Conservation (phyloP, 2,113 vertebrate species). For the Ptilonorhynchus violaceus region DNA sequence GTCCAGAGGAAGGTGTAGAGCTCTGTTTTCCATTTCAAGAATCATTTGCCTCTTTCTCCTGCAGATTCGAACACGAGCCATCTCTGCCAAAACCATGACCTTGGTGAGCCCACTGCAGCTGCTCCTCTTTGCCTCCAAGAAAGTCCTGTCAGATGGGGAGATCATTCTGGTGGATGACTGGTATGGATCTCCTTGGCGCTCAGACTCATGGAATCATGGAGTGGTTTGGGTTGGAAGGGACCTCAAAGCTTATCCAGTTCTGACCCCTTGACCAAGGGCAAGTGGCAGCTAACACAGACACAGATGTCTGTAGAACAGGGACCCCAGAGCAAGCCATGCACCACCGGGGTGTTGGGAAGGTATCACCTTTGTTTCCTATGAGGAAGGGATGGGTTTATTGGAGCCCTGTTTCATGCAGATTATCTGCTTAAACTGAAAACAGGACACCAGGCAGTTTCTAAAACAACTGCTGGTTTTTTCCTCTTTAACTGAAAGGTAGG, state of each 20-base stretch:
- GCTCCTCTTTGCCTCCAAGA: constrained; percentile 92
- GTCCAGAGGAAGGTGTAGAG: not conserved
- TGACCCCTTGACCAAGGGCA: not conserved
- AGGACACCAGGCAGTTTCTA: not conserved
- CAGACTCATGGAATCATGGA: not conserved
- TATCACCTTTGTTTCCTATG: not conserved
- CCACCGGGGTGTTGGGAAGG: not conserved
- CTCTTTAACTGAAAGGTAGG: not conserved
- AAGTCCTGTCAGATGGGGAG: constrained; percentile 83
- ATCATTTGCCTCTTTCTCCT: not conserved
- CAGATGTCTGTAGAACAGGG: not conserved
- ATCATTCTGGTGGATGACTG: constrained; percentile 88
- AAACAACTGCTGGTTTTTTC: not conserved
- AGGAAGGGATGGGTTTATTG: not conserved
- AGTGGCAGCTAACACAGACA: not conserved
- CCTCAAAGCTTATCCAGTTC: not conserved
- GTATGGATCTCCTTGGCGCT: constrained; percentile 66
- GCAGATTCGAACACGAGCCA: constrained; percentile 94
- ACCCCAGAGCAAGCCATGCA: not conserved
- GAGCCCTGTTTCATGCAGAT: not conserved
- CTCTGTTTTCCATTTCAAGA: not conserved
- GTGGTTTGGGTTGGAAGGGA: not conserved
- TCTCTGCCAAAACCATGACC: constrained; percentile 96
- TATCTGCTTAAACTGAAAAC: not conserved
- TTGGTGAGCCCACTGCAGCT: constrained; percentile 93